Evolutionary conservation across 2,888 invertebrate genomes (phyloP).

Genomic region (Pasiphila rectangulata): DNA sequence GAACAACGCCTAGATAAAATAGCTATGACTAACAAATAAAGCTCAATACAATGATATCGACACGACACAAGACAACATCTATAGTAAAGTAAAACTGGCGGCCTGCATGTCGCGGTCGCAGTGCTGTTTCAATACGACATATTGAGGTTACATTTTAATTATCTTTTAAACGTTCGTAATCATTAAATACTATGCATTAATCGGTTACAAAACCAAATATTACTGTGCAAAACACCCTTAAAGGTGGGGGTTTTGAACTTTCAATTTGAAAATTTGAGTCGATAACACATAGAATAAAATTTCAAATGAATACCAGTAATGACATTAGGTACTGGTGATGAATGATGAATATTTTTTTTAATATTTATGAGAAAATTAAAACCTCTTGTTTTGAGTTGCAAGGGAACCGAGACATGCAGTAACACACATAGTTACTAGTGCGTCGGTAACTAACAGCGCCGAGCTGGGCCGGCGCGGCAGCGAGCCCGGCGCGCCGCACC

Average conservation of each 20-base stretch:
- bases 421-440: slow-evolving; percentile 12
- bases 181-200: not conserved
- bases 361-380: too few species aligned
- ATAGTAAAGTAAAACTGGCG: slow-evolving; percentile 25
- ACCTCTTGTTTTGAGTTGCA: not conserved
- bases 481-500: slow-evolving; percentile 53
- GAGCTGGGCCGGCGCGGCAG: slow-evolving; percentile 60
- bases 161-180: not conserved
- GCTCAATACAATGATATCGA: slow-evolving; percentile 18
- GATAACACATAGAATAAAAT: too few species aligned
- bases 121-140: not conserved
- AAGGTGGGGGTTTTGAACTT: too few species aligned
- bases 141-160: not conserved
- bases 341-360: too few species aligned
- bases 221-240: too few species aligned
- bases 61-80: slow-evolving; percentile 55
- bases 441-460: slow-evolving; percentile 50
- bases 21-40: slow-evolving; percentile 13
- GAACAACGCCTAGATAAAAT: slow-evolving; percentile 10
- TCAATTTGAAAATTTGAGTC: too few species aligned
- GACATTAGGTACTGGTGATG: too few species aligned
- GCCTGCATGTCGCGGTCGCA: slow-evolving; percentile 15
- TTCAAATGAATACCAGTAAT: too few species aligned
- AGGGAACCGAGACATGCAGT: slow-evolving; percentile 1
- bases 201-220: too few species aligned